Evolutionary conservation across 2,113 vertebrate species (phyloP), one percentile per base, ranked within the genome.

Genomic region (Gnathonemus echidnorhynchus): DNA sequence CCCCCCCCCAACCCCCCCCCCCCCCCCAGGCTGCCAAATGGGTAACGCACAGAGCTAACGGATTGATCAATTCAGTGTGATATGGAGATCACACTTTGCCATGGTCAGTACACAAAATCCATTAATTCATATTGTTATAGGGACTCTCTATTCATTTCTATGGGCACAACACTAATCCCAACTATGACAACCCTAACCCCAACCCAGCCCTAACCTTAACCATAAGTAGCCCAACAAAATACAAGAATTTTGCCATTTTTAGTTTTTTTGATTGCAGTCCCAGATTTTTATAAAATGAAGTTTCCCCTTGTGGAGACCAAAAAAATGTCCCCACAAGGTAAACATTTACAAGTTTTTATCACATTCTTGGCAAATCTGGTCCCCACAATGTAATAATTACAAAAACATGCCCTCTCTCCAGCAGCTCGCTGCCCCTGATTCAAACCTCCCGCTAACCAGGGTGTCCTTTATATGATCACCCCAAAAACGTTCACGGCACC

Each of bases 31-130:
- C 52, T 53, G 52, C 52, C 17, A 53, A 21, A 53, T 53, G 4
- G 52, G 17, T 53, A 53, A 53, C 0, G 3, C 17, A 53, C 52
- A 19, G 52, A 53, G 17, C 4, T 94, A 91, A 92, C 92, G 91
- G 93, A 93, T 92, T 93, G 91, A 94, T 92, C 90, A 93, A 95
- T 94, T 91, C 19, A 89, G 93, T 95, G 21, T 85, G 35, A 45
- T 45, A 94, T 95, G 95, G 93, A 35, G n/a, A 35, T 74, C 66
- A 11, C 10, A 1, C 93, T 80, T 92, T 89, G 85, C 91, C 80
- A 90, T 87, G 66, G 3, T 85, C 88, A 27, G 90, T 89, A 89
- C 56, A 24, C 56, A n/a, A 24, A 62, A 3, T 62, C 24, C 56
- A 62, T 62, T 62, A 62, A 70, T 31, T 31, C 19, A 13, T 70